A percentile compares a stretch with the other conserved stretches of the same genome.
These are phyloP conservation scores for Tetranychus truncatus DNA, from an alignment of 2,888 invertebrate species.

Conservation along the genomic window DNA sequence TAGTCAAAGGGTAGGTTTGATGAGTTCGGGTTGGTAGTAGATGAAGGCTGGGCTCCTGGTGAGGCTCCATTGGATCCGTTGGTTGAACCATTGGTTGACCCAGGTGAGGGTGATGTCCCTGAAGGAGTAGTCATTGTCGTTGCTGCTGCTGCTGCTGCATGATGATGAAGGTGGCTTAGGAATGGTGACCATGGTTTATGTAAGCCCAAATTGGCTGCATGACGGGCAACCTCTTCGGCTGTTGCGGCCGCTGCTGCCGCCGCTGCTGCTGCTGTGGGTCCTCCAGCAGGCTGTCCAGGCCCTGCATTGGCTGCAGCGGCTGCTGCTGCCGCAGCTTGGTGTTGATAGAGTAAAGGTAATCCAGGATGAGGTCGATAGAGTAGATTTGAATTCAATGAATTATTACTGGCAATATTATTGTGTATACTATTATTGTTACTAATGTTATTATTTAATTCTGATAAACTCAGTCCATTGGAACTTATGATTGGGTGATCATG, in stretches of 20 bases:
- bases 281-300: background rate
- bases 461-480: background rate
- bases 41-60: too few species aligned
- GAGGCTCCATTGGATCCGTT: too few species aligned
- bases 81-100: slow-evolving; percentile 8
- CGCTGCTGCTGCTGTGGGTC: slow-evolving; percentile 2
- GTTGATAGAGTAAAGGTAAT: background rate
- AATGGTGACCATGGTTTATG: slow-evolving; percentile 16
- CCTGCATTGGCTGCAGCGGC: slow-evolving; percentile 6
- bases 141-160: slow-evolving; percentile 8
- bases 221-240: slow-evolving; percentile 12
- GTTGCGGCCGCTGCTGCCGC: slow-evolving; percentile 17
- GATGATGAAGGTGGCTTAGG: slow-evolving; percentile 13
- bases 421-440: background rate
- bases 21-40: too few species aligned
- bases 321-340: background rate
- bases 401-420: background rate
- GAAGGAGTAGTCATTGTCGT: background rate
- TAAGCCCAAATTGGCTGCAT: slow-evolving; percentile 17
- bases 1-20: too few species aligned
- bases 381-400: background rate
- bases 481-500: background rate
- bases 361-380: background rate
- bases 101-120: slow-evolving; percentile 13
- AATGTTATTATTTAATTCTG: background rate